A percentile compares a stretch with the other conserved stretches of the same genome.
Conservation (phyloP, 2,797 vertebrate genomes). For the Pampus argenteus region DNA sequence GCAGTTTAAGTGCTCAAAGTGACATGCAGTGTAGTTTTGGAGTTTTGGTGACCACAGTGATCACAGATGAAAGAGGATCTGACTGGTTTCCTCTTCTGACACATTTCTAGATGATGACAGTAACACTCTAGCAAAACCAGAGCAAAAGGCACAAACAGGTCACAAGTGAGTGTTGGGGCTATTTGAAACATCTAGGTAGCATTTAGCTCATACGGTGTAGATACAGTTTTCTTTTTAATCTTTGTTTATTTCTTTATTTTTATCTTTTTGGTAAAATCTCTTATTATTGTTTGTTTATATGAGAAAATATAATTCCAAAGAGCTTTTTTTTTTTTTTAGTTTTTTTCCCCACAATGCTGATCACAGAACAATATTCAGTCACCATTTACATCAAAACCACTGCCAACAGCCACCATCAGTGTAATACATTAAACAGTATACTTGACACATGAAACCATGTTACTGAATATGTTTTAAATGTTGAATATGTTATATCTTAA, state of each 20-base stretch:
- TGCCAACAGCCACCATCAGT: not conserved
- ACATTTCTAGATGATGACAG: slow-evolving; percentile 48
- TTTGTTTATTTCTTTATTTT: too few relatives aligned
- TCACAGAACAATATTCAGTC: not conserved
- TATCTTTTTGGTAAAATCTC: not conserved
- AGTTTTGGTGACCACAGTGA: slow-evolving; percentile 12
- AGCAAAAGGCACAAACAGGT: slow-evolving; percentile 16
- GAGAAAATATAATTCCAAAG: not conserved
- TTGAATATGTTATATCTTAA: too few relatives aligned
- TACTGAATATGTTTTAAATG: not conserved
- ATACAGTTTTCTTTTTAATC: not conserved
- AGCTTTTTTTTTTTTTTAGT: too few relatives aligned
- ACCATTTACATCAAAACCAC: not conserved
- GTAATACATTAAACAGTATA: not conserved
- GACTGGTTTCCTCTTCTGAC: slow-evolving; percentile 55
- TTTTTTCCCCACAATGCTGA: not conserved
- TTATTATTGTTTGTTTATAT: not conserved
- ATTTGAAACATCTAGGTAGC: not conserved
- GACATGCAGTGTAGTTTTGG: slow-evolving; percentile 12
- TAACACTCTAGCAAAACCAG: slow-evolving; percentile 14
- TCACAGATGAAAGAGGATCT: slow-evolving; percentile 8
- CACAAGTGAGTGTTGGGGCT: not conserved
- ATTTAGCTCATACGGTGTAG: not conserved
- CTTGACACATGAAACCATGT: rapidly evolving
- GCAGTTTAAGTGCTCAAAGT: not conserved